These are phyloP conservation scores for Drosophila crucigera DNA, from an alignment of 2,888 invertebrate genomes.

Conservation along the genomic window DNA sequence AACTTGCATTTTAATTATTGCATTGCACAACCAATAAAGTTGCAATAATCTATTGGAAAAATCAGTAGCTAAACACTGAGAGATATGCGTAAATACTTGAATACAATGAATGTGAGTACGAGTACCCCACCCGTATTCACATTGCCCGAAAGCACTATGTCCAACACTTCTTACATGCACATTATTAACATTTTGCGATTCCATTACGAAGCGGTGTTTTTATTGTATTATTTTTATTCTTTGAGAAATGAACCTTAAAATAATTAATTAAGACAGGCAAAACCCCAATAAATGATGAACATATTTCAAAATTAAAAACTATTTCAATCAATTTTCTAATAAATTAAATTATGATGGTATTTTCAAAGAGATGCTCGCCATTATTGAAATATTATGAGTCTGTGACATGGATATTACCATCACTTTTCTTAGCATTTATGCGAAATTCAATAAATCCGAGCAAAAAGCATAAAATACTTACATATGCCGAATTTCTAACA, in stretches of 20 bases:
- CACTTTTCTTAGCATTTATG: too few species aligned
- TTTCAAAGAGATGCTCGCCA: not conserved
- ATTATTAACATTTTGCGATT: not conserved
- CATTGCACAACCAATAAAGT: conserved; percentile 46
- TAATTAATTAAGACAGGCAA: not conserved
- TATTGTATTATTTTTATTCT: not conserved
- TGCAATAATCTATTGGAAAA: not conserved
- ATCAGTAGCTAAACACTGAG: not conserved
- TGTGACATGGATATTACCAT: too few species aligned
- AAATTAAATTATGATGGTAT: not conserved
- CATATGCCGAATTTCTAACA: too few species aligned
- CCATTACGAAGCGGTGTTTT: not conserved
- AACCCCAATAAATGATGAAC: not conserved
- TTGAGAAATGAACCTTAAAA: not conserved
- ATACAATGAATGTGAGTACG: not conserved
- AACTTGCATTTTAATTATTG: conserved; percentile 72
- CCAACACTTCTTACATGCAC: not conserved
- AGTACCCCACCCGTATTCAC: not conserved
- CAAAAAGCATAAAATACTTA: too few species aligned
- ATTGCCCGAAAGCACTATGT: not conserved
- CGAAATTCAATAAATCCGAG: too few species aligned
- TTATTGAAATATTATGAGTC: too few species aligned
- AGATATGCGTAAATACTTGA: not conserved
- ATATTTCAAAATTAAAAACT: not conserved
- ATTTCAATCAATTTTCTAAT: accelerated